Percentiles rank a stretch among this genome's conserved stretches.
phyloP scores from a whole-genome alignment of 2,113 vertebrate species.

The Rhegmatorhina hoffmannsi region DNA sequence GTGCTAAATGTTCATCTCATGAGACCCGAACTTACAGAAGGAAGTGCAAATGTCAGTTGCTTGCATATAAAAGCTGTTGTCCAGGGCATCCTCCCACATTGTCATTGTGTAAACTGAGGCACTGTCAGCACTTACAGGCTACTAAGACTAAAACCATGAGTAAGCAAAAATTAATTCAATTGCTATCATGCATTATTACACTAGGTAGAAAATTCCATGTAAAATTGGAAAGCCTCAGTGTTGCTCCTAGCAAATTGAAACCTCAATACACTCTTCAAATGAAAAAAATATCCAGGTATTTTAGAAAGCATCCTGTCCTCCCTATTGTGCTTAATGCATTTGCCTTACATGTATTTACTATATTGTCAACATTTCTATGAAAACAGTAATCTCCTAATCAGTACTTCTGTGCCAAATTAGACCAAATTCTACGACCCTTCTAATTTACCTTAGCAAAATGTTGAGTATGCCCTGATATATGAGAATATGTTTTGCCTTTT shows the following conservation, averaged over 20 bases:
- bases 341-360: background rate
- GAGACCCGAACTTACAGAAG: background rate
- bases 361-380: background rate
- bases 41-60: background rate
- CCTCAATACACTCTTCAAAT: background rate
- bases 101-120: background rate
- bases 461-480: background rate
- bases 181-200: background rate
- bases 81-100: background rate
- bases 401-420: background rate
- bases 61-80: background rate
- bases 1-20: background rate
- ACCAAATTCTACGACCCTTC: background rate
- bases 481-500: background rate
- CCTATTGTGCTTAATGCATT: background rate
- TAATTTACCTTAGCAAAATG: background rate
- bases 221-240: background rate
- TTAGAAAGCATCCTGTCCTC: background rate
- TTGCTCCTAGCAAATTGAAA: background rate
- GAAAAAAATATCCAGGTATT: background rate
- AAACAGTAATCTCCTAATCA: background rate
- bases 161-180: background rate
- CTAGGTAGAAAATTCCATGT: background rate
- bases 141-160: background rate
- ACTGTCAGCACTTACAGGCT: background rate